A percentile compares a stretch with the other conserved stretches of the same genome.
phyloP scores from a whole-genome alignment of 2,888 invertebrate genomes.

The Timema podura region DNA sequence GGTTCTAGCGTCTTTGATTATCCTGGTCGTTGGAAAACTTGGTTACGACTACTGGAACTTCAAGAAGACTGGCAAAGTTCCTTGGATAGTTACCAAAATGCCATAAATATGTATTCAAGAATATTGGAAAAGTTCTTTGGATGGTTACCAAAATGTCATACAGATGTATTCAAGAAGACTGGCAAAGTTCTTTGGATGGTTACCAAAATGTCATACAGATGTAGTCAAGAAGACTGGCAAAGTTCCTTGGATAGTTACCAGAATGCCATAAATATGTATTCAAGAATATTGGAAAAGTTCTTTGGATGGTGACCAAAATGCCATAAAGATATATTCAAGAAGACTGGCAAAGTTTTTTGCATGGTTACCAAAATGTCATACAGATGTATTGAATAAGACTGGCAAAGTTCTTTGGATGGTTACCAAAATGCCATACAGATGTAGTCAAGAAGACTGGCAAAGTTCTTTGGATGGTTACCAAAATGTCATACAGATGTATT shows the following conservation, averaged over 20 bases:
- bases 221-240: no score
- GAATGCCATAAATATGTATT: no score
- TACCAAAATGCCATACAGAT: constrained; percentile 69
- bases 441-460: no score
- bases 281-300: constrained; percentile 72
- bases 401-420: constrained; percentile 82
- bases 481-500: no score
- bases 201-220: constrained; percentile 69
- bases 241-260: no score
- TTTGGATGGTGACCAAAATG: constrained; percentile 78
- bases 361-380: no score
- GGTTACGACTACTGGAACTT: constrained; percentile 78
- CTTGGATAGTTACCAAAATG: constrained; percentile 78
- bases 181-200: constrained; percentile 82
- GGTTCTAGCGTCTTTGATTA: constrained; percentile 61
- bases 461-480: no score
- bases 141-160: no score
- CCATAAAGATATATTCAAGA: no score
- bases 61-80: constrained; percentile 72
- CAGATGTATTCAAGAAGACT: constrained; percentile 75
- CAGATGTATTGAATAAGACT: constrained; percentile 75
- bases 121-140: no score
- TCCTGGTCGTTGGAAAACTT: constrained; percentile 69
- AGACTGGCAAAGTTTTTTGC: no score
- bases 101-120: no score